Evolutionary conservation across 2,888 invertebrate genomes (phyloP), one percentile per base, ranked within the genome.

Genomic region (Spisula solida): DNA sequence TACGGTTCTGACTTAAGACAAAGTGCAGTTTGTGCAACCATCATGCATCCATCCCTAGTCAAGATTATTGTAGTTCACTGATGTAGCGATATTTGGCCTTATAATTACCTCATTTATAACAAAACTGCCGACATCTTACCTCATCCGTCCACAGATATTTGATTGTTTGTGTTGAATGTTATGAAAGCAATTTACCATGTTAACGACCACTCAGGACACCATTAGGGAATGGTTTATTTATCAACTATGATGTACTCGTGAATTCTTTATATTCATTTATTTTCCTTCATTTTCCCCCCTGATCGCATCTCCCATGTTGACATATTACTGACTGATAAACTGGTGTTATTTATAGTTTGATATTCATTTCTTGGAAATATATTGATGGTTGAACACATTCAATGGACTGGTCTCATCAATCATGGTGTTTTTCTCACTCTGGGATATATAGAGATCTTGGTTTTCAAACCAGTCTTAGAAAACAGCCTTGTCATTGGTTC

Each of bases 261-360:
- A n/a, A 66, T 66, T 66, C 60, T 66, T 66, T 25, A 25, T n/a
- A 66, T n/a, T 25, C n/a, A 66, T 66, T 66, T 66, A 66, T 66
- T 66, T 66, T 12, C 60, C 25, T 25, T 41, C 41, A 41, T 41
- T 41, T 41, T 41, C 41, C 41, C 41, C 8, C 41, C 14, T 51
- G 51, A 51, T 51, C 12, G 16, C 51, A 51, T 51, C 41, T 41
- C 12, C 51, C 1, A 14, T 16, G 51, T 51, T 51, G 12, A 51
- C 1, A 14, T 51, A 4, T 51, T 51, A 51, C 16, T 51, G 12
- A 51, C 51, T 51, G 51, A 51, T 51, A 51, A n/a, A 51, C 51
- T 16, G 14, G 14, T 51, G 14, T 51, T 10, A 51, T 51, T 41
- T 51, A 14, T 51, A 12, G 51, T 51, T 16, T 51, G 51, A 51